Evolutionary conservation across 2,797 vertebrate species (phyloP).

Genomic region (Lacerta agilis): DNA sequence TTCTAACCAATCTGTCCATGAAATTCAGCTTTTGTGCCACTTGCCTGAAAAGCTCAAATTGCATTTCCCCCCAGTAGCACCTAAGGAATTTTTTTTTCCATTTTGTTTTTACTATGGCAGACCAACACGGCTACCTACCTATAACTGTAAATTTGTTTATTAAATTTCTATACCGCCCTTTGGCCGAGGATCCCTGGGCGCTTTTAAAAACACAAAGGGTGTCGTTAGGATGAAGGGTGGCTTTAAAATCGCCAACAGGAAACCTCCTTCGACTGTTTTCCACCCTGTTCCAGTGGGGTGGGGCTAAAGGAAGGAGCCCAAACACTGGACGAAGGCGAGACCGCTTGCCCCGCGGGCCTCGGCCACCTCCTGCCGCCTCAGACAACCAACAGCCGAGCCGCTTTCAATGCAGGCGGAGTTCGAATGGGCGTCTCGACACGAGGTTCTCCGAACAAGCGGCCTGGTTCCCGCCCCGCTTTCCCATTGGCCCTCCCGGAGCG

Average conservation of each 20-base stretch:
- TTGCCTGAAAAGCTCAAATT: neutral
- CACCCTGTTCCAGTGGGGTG: neutral
- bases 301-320: neutral
- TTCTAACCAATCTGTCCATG: neutral
- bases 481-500: constrained; percentile 58
- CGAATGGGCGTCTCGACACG: neutral
- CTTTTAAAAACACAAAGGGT: too few species aligned
- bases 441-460: constrained; percentile 25
- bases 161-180: too few species aligned
- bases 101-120: too few species aligned
- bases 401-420: constrained; percentile 20
- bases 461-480: neutral
- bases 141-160: too few species aligned
- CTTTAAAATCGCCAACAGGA: too few species aligned
- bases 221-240: too few species aligned
- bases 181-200: too few species aligned
- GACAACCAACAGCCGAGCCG: rapidly evolving
- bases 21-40: neutral
- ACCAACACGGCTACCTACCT: too few species aligned
- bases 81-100: too few species aligned
- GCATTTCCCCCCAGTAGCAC: neutral
- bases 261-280: too few species aligned
- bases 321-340: neutral
- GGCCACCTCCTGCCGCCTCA: rapidly evolving
- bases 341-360: neutral